phyloP scores from a whole-genome alignment of 2,797 vertebrate genomes.

The Strix occidentalis region DNA sequence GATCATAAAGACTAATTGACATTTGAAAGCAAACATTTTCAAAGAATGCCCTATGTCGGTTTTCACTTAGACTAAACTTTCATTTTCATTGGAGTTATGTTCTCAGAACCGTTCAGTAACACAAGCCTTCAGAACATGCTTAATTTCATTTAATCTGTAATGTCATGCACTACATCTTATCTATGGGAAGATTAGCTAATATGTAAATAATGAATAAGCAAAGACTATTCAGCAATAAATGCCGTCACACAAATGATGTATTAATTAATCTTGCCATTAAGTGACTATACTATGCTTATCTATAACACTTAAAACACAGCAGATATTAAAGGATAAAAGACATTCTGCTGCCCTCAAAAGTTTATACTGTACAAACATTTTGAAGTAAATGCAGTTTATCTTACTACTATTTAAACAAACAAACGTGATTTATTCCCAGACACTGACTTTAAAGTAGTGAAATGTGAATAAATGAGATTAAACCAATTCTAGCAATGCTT shows the following conservation, averaged over 20 bases:
- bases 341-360: neutral
- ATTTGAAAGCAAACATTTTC: neutral
- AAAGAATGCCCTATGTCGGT: neutral
- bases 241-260: neutral
- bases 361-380: neutral
- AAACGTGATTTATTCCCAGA: neutral
- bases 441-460: neutral
- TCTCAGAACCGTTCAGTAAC: neutral
- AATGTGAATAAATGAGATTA: neutral
- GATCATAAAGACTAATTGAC: neutral
- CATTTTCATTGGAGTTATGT: neutral
- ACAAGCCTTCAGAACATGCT: neutral
- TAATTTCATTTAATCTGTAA: neutral
- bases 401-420: neutral
- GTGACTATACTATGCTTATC: neutral
- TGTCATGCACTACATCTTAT: neutral
- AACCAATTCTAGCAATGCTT: neutral
- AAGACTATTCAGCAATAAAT: constrained; percentile 3
- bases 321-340: neutral
- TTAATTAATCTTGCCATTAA: neutral
- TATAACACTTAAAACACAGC: neutral
- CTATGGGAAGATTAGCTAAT: neutral
- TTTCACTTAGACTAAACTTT: neutral
- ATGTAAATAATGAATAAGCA: neutral
- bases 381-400: neutral